These are phyloP conservation scores for Istiophorus platypterus DNA, from an alignment of 2,113 vertebrate genomes.

Conservation along the genomic window DNA sequence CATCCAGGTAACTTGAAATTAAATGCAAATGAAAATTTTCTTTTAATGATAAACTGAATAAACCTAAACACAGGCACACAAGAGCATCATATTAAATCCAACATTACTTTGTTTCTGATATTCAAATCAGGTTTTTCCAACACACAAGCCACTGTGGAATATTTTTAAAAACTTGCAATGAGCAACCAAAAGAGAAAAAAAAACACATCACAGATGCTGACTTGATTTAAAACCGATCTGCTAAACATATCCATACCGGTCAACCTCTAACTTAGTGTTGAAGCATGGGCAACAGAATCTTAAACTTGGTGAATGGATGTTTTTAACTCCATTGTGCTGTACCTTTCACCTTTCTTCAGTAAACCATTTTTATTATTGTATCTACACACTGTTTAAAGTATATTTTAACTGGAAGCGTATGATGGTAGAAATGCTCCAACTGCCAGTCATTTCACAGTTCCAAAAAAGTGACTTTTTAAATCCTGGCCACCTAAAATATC, in stretches of 20 bases:
- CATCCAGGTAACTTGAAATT: neutral
- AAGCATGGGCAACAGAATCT: neutral
- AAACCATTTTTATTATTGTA: constrained; percentile 6
- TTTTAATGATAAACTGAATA: neutral
- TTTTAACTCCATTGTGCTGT: neutral
- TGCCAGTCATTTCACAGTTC: neutral
- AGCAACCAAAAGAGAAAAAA: neutral
- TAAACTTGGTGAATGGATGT: neutral
- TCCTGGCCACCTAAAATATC: neutral
- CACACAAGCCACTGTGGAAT: neutral
- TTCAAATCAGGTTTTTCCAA: neutral
- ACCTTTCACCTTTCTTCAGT: neutral
- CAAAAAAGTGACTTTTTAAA: neutral
- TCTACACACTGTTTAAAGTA: neutral
- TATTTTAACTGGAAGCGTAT: neutral
- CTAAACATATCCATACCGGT: neutral
- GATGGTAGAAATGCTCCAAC: neutral
- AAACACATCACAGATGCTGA: neutral
- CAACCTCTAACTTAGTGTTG: neutral
- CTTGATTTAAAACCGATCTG: neutral
- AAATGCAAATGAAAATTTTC: neutral
- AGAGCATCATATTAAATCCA: neutral
- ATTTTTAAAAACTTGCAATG: neutral
- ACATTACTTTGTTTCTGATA: neutral
- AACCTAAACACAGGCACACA: neutral